Evolutionary conservation across 2,113 vertebrate genomes (phyloP).

Genomic region (Eonycteris spelaea): DNA sequence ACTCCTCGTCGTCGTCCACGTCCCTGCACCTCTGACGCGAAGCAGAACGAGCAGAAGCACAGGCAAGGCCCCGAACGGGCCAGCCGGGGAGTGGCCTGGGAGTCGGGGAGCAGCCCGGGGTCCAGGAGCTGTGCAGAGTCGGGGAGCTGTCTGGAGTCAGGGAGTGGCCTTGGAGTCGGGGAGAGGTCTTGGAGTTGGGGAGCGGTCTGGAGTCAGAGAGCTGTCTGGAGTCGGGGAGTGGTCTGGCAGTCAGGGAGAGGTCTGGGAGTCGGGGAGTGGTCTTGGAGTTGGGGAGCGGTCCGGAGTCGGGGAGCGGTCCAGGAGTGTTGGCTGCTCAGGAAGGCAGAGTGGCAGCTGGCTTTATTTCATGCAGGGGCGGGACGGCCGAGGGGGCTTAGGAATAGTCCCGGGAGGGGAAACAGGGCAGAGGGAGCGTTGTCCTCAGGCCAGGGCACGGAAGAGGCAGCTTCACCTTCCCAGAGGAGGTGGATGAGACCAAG

Average conservation of each 20-base stretch:
- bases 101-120: no score
- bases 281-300: no score
- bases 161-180: no score
- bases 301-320: no score
- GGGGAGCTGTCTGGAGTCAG: no score
- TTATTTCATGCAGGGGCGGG: neutral
- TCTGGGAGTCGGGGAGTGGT: no score
- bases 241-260: no score
- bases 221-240: no score
- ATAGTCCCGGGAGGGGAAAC: neutral
- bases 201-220: no score
- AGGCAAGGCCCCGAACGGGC: neutral
- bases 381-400: neutral
- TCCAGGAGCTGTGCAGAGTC: no score
- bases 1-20: neutral
- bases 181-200: no score
- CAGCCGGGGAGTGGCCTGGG: no score
- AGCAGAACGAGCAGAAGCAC: neutral
- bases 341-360: neutral
- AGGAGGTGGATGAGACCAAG: neutral
- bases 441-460: neutral
- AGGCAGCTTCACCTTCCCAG: neutral
- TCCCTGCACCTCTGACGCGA: neutral
- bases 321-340: neutral
- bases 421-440: rapidly evolving